These are phyloP conservation scores for Cataglyphis cursor DNA, from an alignment of 2,888 invertebrate species.

Conservation along the genomic window DNA sequence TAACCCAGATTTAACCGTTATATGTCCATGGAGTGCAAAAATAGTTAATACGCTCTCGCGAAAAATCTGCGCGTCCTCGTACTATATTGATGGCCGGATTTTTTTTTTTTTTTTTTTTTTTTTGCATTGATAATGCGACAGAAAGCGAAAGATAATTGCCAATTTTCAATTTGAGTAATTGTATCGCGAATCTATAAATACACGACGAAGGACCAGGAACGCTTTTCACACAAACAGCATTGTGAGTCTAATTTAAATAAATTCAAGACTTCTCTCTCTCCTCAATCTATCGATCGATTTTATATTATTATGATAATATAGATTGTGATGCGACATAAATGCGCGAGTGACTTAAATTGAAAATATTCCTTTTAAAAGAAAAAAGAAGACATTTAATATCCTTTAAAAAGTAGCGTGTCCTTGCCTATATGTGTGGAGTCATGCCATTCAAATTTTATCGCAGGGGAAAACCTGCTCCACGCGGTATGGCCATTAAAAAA, in stretches of 20 bases:
- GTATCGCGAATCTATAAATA: constrained; percentile 16
- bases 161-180: constrained; percentile 32
- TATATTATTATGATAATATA: background rate
- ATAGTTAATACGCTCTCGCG: constrained; percentile 50
- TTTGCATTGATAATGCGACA: constrained; percentile 45
- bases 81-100: constrained; percentile 33
- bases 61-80: constrained; percentile 41
- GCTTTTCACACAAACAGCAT: constrained; percentile 4
- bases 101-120: constrained; percentile 8
- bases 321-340: background rate
- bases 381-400: constrained; percentile 34
- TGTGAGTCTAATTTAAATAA: background rate
- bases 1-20: constrained; percentile 55
- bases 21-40: constrained; percentile 45
- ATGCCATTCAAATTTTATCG: constrained; percentile 45
- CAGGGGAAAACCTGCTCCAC: constrained; percentile 25
- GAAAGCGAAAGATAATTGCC: constrained; percentile 41
- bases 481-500: constrained; percentile 51
- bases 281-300: background rate
- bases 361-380: constrained; percentile 22
- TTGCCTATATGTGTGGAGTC: constrained; percentile 17
- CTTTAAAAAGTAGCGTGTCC: constrained; percentile 39
- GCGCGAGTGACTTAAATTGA: background rate
- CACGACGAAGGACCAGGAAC: background rate
- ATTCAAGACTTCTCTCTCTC: background rate